phyloP scores from a whole-genome alignment of 2,888 invertebrate genomes.

The Ashinkailepas kermadecensis region DNA sequence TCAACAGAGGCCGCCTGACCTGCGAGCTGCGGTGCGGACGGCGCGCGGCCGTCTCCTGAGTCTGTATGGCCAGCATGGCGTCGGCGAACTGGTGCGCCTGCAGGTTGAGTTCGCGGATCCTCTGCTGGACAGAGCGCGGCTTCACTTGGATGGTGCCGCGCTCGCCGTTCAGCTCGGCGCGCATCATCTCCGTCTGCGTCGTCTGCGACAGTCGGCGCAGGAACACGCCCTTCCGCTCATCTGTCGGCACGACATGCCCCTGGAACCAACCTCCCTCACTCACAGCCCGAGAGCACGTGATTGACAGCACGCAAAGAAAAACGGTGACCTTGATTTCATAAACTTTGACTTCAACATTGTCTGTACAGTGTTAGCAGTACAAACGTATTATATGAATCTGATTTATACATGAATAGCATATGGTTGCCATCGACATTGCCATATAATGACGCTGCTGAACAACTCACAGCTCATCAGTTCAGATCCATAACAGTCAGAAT shows the following conservation, averaged over 20 bases:
- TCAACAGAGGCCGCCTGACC: neutral
- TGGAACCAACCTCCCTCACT: neutral
- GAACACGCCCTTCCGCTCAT: slow-evolving; percentile 37
- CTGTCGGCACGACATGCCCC: neutral
- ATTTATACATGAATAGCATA: no score
- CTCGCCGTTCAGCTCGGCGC: slow-evolving; percentile 32
- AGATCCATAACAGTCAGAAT: no score
- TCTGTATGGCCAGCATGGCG: slow-evolving; percentile 44
- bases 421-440: no score
- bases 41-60: slow-evolving; percentile 27
- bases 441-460: no score
- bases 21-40: slow-evolving; percentile 10
- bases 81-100: slow-evolving; percentile 46
- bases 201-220: slow-evolving; percentile 45
- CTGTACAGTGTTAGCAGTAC: no score
- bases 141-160: slow-evolving; percentile 40
- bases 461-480: no score
- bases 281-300: no score
- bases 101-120: slow-evolving; percentile 46
- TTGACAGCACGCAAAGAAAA: neutral
- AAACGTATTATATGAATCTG: no score
- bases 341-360: no score
- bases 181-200: slow-evolving; percentile 44
- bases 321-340: neutral
- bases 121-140: slow-evolving; percentile 44